Conservation (phyloP, 2,113 vertebrate genomes). For the Uria lomvia region DNA sequence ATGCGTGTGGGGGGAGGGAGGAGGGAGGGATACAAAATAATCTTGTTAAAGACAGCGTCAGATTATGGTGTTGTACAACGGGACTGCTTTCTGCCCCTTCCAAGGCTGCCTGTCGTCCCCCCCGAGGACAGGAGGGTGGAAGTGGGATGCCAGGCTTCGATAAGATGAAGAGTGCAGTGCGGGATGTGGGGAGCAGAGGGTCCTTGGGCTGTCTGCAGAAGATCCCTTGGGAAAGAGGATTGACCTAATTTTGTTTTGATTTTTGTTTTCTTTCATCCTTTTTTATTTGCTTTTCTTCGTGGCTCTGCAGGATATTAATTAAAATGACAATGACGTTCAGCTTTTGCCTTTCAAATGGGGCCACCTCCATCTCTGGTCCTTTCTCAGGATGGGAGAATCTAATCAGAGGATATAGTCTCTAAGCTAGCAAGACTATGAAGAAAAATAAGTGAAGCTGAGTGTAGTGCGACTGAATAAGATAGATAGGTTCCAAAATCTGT, state of each 20-base stretch:
- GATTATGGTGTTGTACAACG: background rate
- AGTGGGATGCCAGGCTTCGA: background rate
- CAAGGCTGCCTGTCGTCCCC: background rate
- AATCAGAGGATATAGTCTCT: background rate
- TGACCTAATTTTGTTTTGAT: constrained; percentile 58
- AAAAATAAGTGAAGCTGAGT: background rate
- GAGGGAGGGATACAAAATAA: background rate
- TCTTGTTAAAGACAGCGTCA: constrained; percentile 28
- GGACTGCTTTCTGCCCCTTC: background rate
- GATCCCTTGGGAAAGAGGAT: constrained; percentile 20
- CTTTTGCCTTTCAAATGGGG: constrained; percentile 36
- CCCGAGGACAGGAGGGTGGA: background rate
- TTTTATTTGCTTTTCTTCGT: constrained; percentile 31
- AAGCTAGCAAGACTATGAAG: background rate
- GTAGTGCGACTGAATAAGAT: background rate
- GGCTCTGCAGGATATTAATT: constrained; percentile 51
- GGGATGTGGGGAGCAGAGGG: background rate
- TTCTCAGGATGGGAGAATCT: background rate
- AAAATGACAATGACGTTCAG: constrained; percentile 39
- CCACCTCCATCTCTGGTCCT: constrained; percentile 3
- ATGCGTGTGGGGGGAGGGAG: background rate
- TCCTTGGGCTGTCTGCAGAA: background rate
- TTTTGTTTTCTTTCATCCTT: constrained; percentile 50
- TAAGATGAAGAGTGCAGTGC: background rate
- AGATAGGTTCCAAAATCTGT: background rate